phyloP scores from a whole-genome alignment of 2,113 vertebrate genomes.

The Mesembrinibis cayennensis region DNA sequence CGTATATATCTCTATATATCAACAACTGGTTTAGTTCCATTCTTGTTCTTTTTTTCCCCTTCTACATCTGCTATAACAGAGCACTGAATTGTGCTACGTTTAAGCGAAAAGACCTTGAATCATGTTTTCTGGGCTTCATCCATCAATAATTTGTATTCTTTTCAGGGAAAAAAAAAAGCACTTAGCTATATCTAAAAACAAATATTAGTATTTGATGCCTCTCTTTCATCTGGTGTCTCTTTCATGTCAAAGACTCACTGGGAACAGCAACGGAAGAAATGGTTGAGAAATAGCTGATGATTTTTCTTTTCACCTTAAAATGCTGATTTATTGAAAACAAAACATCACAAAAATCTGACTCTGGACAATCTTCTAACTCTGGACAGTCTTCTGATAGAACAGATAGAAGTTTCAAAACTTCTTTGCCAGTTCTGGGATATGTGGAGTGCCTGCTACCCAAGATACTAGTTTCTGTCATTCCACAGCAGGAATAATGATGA shows the following conservation, averaged over 20 bases:
- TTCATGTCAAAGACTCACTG: not conserved
- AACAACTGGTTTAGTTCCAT: not conserved
- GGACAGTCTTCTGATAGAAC: not conserved
- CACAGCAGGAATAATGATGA: conserved; percentile 32
- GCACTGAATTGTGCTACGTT: not conserved
- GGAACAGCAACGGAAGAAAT: not conserved
- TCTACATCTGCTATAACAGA: not conserved
- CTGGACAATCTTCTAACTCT: not conserved
- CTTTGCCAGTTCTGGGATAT: not conserved
- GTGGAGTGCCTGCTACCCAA: not conserved
- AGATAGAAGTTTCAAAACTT: not conserved
- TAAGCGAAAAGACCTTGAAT: not conserved
- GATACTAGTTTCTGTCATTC: not conserved
- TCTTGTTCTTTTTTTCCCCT: not conserved
- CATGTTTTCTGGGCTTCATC: not conserved
- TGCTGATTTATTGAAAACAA: not conserved
- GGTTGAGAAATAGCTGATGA: not conserved
- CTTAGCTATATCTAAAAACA: not conserved
- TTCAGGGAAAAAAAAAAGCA: not conserved
- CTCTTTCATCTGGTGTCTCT: not conserved
- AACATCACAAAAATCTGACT: not conserved
- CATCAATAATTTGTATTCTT: not conserved
- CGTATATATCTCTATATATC: not conserved
- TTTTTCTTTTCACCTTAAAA: not conserved
- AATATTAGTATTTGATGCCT: not conserved